These are phyloP conservation scores for Pseudois nayaur DNA, from an alignment of 2,113 vertebrate species.

Conservation along the genomic window DNA sequence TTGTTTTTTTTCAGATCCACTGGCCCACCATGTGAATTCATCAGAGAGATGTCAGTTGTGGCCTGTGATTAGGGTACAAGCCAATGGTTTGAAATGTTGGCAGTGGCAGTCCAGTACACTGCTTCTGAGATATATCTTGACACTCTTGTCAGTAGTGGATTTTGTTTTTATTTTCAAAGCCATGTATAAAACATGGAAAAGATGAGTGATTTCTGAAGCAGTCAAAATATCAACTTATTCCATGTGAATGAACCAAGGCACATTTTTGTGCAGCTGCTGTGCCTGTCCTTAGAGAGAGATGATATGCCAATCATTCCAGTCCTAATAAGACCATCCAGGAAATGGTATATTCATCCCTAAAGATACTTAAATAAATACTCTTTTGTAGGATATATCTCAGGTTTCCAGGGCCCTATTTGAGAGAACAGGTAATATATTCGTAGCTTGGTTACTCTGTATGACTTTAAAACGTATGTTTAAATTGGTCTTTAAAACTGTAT, in stretches of 20 bases:
- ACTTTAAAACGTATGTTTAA: slow-evolving; percentile 15
- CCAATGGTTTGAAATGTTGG: background rate
- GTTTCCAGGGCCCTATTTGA: background rate
- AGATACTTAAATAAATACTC: slow-evolving; percentile 34
- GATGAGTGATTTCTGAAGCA: slow-evolving; percentile 25
- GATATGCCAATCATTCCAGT: slow-evolving; percentile 44
- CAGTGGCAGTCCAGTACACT: background rate
- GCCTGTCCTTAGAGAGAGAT: slow-evolving; percentile 27
- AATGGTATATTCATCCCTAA: slow-evolving; percentile 25
- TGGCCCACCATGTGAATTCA: background rate
- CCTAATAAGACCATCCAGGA: slow-evolving; percentile 60
- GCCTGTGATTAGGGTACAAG: background rate
- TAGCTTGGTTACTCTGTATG: background rate
- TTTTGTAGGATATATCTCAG: slow-evolving; percentile 18
- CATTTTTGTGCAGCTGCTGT: slow-evolving; percentile 24
- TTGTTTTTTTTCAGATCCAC: background rate
- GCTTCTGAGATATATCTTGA: slow-evolving; percentile 3
- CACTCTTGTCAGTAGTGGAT: background rate
- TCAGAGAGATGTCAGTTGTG: background rate
- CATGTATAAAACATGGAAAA: background rate
- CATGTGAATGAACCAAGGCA: slow-evolving; percentile 16
- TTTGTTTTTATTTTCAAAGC: slow-evolving; percentile 48
- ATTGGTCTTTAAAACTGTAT: slow-evolving; percentile 13
- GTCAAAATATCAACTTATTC: slow-evolving; percentile 52
- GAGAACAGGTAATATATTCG: background rate